These are phyloP conservation scores for Alentia gelatinosa DNA, from an alignment of 2,888 invertebrate species.

Conservation along the genomic window DNA sequence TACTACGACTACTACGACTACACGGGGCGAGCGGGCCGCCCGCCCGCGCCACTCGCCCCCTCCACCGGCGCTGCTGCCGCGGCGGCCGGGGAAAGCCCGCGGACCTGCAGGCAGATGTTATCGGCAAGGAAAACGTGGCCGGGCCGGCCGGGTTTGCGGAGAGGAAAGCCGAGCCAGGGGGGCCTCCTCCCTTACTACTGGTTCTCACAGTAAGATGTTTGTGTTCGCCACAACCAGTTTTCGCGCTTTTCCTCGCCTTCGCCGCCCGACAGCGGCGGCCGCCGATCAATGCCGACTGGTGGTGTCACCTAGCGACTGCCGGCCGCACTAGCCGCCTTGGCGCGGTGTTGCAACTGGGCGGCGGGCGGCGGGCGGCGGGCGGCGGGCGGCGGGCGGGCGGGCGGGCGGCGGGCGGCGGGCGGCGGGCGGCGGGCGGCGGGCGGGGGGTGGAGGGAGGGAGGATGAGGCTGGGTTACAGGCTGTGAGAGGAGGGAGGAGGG, in stretches of 20 bases:
- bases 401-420: neutral
- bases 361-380: neutral
- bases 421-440: neutral
- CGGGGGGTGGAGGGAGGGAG: neutral
- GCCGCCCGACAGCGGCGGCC: neutral
- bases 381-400: neutral
- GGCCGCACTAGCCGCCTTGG: neutral
- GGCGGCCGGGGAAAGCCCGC: neutral
- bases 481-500: neutral
- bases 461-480: too few species aligned
- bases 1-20: neutral
- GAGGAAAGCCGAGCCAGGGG: neutral
- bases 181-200: neutral
- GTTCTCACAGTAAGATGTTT: too few species aligned
- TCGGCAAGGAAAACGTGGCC: neutral
- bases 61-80: neutral
- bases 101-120: neutral
- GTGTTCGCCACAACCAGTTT: neutral
- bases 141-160: neutral
- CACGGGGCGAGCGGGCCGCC: neutral
- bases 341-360: neutral
- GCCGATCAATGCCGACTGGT: conserved; percentile 32
- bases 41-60: neutral
- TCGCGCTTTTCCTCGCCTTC: conserved; percentile 13
- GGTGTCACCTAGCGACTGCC: neutral